A percentile compares a stretch with the other conserved stretches of the same genome.
Conservation (phyloP, 2,113 vertebrate genomes). For the Zapornia atra region DNA sequence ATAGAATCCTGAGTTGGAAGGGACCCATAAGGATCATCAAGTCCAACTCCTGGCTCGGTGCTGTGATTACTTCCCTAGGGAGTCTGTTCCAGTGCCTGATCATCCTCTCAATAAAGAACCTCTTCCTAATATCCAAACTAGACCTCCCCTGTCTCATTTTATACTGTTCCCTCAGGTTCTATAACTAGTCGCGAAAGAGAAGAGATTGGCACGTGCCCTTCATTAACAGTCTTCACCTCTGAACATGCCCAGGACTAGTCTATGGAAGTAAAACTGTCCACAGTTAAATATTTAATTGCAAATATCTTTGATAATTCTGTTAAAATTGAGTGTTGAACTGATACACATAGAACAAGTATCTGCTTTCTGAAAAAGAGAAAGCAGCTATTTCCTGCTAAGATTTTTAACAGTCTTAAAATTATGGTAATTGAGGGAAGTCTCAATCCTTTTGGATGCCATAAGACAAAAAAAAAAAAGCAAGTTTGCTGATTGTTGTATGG, state of each 20-base stretch:
- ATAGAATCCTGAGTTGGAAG: too few species aligned
- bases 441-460: not conserved
- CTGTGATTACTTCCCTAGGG: too few species aligned
- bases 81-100: too few species aligned
- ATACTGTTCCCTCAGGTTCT: too few species aligned
- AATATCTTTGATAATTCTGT: not conserved
- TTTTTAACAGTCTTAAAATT: not conserved
- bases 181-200: too few species aligned
- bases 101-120: too few species aligned
- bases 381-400: not conserved
- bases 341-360: not conserved
- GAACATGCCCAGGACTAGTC: not conserved
- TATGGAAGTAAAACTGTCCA: not conserved
- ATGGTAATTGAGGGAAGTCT: not conserved
- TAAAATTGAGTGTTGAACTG: not conserved
- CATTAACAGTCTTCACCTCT: not conserved
- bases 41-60: too few species aligned
- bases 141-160: too few species aligned
- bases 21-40: too few species aligned
- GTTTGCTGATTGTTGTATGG: not conserved
- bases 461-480: not conserved
- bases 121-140: too few species aligned
- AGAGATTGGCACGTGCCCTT: too few species aligned
- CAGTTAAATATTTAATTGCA: not conserved
- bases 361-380: not conserved